A percentile compares a stretch with the other conserved stretches of the same genome.
phyloP scores from a whole-genome alignment of 1,140 invertebrate genomes.

The Chlorops oryzae region DNA sequence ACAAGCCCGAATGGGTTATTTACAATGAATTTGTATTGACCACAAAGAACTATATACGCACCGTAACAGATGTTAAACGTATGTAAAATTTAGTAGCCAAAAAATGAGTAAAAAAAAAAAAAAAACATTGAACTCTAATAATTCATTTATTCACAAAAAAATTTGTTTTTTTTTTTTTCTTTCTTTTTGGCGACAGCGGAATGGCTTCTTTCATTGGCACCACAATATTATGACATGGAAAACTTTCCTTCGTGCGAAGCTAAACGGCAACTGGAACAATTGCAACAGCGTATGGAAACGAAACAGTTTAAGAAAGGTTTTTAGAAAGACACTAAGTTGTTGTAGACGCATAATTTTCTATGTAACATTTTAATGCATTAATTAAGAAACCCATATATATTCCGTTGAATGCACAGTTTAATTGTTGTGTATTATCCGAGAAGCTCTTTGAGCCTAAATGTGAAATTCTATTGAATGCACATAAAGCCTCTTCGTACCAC shows the following conservation, averaged over 20 bases:
- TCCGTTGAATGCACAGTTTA: too few species aligned
- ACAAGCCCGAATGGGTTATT: conserved; percentile 99
- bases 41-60: conserved; percentile 98
- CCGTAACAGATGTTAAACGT: conserved; percentile 99
- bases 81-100: conserved; percentile 47
- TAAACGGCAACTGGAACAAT: conserved; percentile 80
- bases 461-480: too few species aligned
- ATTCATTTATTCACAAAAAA: not conserved
- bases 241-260: conserved; percentile 98
- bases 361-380: too few species aligned
- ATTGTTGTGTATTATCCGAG: too few species aligned
- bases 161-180: conserved; percentile 19
- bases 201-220: conserved; percentile 91
- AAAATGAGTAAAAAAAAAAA: not conserved
- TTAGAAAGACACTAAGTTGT: conserved; percentile 12
- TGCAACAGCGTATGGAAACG: conserved; percentile 77
- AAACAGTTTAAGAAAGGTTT: conserved; percentile 66
- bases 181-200: conserved; percentile 75
- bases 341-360: not conserved
- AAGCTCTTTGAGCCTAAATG: too few species aligned
- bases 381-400: too few species aligned
- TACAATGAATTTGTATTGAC: conserved; percentile 99
- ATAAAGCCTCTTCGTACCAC: too few species aligned
- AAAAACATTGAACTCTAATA: conserved; percentile 8
- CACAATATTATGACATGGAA: conserved; percentile 95